Percentiles rank a stretch among this genome's conserved stretches.
Evolutionary conservation across 2,888 invertebrate species (phyloP).

Genomic region (Nomada fabriciana): DNA sequence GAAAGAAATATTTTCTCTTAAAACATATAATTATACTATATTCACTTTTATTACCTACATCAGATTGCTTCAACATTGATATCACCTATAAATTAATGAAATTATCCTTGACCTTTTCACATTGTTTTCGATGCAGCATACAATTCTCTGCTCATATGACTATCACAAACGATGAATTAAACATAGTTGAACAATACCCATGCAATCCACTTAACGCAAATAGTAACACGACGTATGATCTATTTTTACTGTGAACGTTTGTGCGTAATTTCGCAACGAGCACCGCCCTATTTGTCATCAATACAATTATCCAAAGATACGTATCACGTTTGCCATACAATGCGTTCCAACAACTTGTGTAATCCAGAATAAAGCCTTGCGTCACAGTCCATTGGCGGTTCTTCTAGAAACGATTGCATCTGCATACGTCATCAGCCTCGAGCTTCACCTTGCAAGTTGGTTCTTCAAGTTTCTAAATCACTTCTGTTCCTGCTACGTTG

Average conservation of each 20-base stretch:
- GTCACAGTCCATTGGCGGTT: slow-evolving; percentile 6
- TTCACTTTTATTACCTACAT: too few relatives aligned
- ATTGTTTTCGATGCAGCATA: neutral
- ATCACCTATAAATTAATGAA: too few relatives aligned
- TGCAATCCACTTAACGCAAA: neutral
- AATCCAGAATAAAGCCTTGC: slow-evolving; percentile 18
- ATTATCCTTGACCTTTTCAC: neutral
- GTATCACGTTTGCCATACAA: neutral
- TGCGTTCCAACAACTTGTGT: neutral
- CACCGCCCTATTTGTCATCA: slow-evolving; percentile 35
- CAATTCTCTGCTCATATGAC: neutral
- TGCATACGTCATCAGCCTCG: slow-evolving; percentile 16
- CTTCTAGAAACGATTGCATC: slow-evolving; percentile 24
- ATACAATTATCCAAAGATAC: slow-evolving; percentile 26
- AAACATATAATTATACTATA: too few relatives aligned
- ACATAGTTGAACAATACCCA: neutral
- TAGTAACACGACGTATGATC: neutral
- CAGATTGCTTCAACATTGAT: too few relatives aligned
- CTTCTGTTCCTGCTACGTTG: slow-evolving; percentile 30
- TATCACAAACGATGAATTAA: slow-evolving; percentile 19
- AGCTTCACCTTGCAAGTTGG: slow-evolving; percentile 21
- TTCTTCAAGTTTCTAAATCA: slow-evolving; percentile 44
- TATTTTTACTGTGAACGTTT: slow-evolving; percentile 16
- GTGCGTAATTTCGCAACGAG: neutral
- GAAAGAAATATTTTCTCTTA: too few relatives aligned